These are phyloP conservation scores for Temnothorax longispinosus DNA, from an alignment of 1,140 invertebrate species.

Conservation along the genomic window DNA sequence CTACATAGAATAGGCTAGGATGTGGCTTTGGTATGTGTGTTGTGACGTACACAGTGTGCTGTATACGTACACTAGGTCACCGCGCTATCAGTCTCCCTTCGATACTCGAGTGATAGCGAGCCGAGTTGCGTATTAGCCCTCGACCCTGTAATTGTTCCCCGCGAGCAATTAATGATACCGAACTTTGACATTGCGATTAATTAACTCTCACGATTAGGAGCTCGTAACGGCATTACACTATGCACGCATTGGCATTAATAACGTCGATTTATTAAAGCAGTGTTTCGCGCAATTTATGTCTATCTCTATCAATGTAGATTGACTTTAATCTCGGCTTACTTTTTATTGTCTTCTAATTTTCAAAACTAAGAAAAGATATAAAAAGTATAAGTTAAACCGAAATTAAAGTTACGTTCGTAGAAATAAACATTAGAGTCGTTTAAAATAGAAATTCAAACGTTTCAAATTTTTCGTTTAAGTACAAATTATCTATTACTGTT, in stretches of 20 bases:
- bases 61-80: not conserved
- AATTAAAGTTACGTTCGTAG: no score
- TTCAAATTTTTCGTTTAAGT: not conserved
- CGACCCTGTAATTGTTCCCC: not conserved
- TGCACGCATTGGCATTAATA: no score
- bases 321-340: no score
- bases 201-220: not conserved
- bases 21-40: not conserved
- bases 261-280: not conserved
- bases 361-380: no score
- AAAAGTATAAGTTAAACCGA: no score
- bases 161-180: not conserved
- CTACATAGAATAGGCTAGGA: not conserved
- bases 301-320: no score
- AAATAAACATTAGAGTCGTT: not conserved
- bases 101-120: not conserved
- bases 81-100: not conserved
- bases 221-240: not conserved
- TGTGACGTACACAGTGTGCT: not conserved
- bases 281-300: not conserved
- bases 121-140: not conserved
- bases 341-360: no score
- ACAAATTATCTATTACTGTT: not conserved
- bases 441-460: not conserved
- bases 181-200: not conserved